Conservation (phyloP, 2,888 invertebrate genomes). For the Papilio gigon region DNA sequence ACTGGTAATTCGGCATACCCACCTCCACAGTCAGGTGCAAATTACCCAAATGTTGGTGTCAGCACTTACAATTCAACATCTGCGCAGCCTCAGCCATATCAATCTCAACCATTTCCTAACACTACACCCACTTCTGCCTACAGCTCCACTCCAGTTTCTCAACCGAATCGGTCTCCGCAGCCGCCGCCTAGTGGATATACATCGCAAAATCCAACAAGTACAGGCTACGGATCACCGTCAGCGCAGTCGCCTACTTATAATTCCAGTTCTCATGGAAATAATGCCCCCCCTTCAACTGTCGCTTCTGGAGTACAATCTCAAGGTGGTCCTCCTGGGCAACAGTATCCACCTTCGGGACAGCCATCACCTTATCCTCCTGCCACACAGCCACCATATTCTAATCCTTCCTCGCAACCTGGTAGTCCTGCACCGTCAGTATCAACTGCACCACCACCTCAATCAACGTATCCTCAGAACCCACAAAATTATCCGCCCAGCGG, state of each 20-base stretch:
- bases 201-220: constrained; percentile 80
- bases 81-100: constrained; percentile 77
- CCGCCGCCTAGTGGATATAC: constrained; percentile 82
- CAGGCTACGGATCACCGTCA: constrained; percentile 85
- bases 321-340: constrained; percentile 82
- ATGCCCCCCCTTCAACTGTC: constrained; percentile 75
- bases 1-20: constrained; percentile 77
- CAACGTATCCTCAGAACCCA: constrained; percentile 81
- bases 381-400: constrained; percentile 82
- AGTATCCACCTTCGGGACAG: constrained; percentile 84
- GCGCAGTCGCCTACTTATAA: constrained; percentile 85
- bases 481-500: constrained; percentile 74
- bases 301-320: constrained; percentile 78
- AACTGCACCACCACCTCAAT: constrained; percentile 82
- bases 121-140: constrained; percentile 80
- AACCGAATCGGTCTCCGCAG: constrained; percentile 82
- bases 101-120: constrained; percentile 78
- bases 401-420: constrained; percentile 80
- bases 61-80: constrained; percentile 77
- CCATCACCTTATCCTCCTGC: constrained; percentile 85
- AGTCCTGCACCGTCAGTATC: constrained; percentile 78
- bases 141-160: constrained; percentile 78
- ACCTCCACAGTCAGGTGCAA: constrained; percentile 71
- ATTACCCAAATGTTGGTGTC: constrained; percentile 77
- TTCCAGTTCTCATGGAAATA: constrained; percentile 82